phyloP scores from a whole-genome alignment of 53 echinoderm and acorn worm species.

The Antedon mediterranea region DNA sequence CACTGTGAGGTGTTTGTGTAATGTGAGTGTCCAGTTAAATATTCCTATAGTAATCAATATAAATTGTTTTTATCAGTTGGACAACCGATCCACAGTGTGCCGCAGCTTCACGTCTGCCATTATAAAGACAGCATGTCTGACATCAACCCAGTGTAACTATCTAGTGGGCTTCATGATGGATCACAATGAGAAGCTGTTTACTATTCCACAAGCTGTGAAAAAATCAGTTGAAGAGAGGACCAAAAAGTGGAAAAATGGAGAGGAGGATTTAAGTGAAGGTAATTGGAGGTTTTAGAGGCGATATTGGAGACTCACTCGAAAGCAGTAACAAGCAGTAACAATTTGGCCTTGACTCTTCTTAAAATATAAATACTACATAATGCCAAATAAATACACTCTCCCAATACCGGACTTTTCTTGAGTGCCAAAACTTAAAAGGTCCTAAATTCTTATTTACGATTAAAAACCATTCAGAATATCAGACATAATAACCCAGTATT shows the following conservation, averaged over 20 bases:
- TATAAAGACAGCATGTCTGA: constrained; percentile 34
- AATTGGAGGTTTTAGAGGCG: not conserved
- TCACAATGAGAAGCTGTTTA: constrained; percentile 37
- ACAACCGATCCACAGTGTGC: constrained; percentile 60
- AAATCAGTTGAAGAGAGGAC: constrained; percentile 22
- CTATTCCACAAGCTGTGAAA: constrained; percentile 41
- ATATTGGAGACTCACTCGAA: too few species aligned
- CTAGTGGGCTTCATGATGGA: constrained; percentile 74
- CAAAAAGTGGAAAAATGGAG: constrained; percentile 23
- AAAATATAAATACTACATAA: too few species aligned
- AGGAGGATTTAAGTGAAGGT: constrained; percentile 26
- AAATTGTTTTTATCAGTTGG: constrained; percentile 26
- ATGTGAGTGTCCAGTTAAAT: too few species aligned
- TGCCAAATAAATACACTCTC: too few species aligned
- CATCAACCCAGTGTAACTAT: constrained; percentile 49
- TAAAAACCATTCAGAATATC: too few species aligned
- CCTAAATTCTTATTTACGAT: too few species aligned
- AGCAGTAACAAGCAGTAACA: not conserved
- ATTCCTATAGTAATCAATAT: too few species aligned
- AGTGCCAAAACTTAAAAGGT: too few species aligned
- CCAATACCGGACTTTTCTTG: too few species aligned
- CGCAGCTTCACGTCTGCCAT: constrained; percentile 41
- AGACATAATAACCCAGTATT: too few species aligned
- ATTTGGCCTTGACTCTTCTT: too few species aligned
- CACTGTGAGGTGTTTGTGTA: too few species aligned